These are phyloP conservation scores for Spheniscus humboldti DNA, from an alignment of 2,797 vertebrate species.

Conservation along the genomic window DNA sequence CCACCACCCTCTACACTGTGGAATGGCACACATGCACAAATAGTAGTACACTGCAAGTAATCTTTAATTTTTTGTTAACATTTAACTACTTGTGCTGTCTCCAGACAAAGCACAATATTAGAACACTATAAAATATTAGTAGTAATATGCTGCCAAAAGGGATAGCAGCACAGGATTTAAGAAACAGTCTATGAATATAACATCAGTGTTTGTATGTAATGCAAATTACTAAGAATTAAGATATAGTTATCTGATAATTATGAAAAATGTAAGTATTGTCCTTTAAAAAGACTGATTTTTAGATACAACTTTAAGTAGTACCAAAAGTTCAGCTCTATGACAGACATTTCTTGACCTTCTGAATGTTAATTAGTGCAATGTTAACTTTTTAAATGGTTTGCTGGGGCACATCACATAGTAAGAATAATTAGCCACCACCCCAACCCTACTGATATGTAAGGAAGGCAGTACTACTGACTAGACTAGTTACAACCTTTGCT, in stretches of 20 bases:
- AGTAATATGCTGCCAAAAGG: not conserved
- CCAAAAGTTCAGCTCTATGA: not conserved
- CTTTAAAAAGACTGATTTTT: not conserved
- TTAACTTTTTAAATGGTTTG: not conserved
- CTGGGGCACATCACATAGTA: not conserved
- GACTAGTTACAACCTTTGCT: not conserved
- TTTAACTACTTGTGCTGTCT: not conserved
- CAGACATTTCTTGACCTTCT: not conserved
- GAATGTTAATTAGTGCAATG: not conserved
- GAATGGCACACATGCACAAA: not conserved
- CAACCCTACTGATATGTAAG: rapidly evolving
- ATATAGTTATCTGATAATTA: not conserved
- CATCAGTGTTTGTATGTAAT: not conserved
- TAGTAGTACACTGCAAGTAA: not conserved
- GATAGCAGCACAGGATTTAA: not conserved
- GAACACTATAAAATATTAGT: not conserved
- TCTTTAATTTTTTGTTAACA: not conserved
- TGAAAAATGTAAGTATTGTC: not conserved
- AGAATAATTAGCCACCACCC: not conserved
- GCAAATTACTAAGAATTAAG: not conserved
- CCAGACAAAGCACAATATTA: not conserved
- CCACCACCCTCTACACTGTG: not conserved
- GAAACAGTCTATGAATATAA: not conserved
- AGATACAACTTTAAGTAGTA: not conserved
- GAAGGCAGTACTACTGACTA: not conserved